These are phyloP conservation scores for Gryon sp. DNA, from an alignment of 1,140 invertebrate genomes.

Conservation along the genomic window DNA sequence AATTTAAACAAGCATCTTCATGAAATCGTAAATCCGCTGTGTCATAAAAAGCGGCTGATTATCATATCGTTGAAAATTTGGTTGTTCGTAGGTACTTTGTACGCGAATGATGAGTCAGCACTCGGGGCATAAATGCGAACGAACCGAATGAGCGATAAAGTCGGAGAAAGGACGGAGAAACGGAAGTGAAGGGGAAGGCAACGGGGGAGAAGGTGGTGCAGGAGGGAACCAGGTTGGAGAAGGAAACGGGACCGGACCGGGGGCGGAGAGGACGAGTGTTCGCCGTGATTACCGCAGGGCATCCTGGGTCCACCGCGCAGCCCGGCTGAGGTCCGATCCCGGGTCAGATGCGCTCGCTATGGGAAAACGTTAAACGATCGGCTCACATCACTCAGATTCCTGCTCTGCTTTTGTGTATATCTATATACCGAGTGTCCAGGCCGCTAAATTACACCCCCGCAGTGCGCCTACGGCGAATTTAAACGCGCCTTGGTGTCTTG, in stretches of 20 bases:
- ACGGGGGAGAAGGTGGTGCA: no score
- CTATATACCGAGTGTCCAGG: slow-evolving; percentile 42
- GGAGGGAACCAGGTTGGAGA: slow-evolving; percentile 19
- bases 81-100: slow-evolving; percentile 35
- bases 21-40: slow-evolving; percentile 28
- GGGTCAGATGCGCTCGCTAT: slow-evolving; percentile 78
- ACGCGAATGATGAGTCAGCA: slow-evolving; percentile 30
- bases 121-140: slow-evolving; percentile 30
- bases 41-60: slow-evolving; percentile 17
- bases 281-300: slow-evolving; percentile 78
- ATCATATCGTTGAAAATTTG: slow-evolving; percentile 46
- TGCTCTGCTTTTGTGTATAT: slow-evolving; percentile 72
- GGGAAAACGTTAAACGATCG: slow-evolving; percentile 79
- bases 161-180: slow-evolving; percentile 24
- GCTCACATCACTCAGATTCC: slow-evolving; percentile 79
- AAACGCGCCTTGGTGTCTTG: slow-evolving; percentile 26
- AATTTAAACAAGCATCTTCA: slow-evolving; percentile 19
- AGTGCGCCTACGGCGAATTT: slow-evolving; percentile 12
- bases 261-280: slow-evolving; percentile 64
- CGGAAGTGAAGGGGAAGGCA: slow-evolving; percentile 36
- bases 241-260: slow-evolving; percentile 64
- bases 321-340: slow-evolving; percentile 74
- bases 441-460: slow-evolving; percentile 53
- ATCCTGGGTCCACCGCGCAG: slow-evolving; percentile 70
- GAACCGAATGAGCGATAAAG: slow-evolving; percentile 43